Percentiles rank a stretch among this genome's conserved stretches.
These are phyloP conservation scores for Oceanodroma tethys DNA, from an alignment of 2,113 vertebrate genomes.

Conservation along the genomic window DNA sequence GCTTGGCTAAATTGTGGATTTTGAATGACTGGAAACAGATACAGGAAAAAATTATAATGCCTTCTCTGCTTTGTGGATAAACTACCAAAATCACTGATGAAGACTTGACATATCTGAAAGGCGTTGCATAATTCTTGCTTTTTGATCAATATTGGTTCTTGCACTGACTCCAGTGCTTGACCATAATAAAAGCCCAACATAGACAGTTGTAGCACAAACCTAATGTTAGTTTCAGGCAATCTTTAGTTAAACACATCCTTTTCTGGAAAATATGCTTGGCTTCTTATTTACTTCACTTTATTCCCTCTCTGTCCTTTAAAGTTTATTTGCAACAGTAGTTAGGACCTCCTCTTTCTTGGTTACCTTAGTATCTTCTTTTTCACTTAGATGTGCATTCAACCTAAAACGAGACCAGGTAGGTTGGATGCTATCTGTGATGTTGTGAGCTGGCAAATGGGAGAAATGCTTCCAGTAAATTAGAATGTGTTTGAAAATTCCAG, in stretches of 20 bases:
- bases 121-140: background rate
- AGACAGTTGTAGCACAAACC: background rate
- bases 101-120: background rate
- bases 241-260: background rate
- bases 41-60: background rate
- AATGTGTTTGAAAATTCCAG: background rate
- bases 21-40: background rate
- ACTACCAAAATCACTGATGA: background rate
- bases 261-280: background rate
- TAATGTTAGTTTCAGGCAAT: background rate
- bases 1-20: background rate
- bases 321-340: background rate
- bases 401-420: background rate
- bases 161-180: background rate
- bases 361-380: background rate
- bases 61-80: background rate
- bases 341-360: background rate
- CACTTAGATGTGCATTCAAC: background rate
- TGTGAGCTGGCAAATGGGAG: background rate
- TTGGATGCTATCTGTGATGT: background rate
- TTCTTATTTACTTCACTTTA: background rate
- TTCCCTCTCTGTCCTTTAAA: background rate
- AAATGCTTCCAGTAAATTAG: background rate
- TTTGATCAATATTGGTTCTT: background rate
- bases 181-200: background rate